Evolutionary conservation across 2,797 vertebrate genomes (phyloP).

Genomic region (Cynopterus sphinx): DNA sequence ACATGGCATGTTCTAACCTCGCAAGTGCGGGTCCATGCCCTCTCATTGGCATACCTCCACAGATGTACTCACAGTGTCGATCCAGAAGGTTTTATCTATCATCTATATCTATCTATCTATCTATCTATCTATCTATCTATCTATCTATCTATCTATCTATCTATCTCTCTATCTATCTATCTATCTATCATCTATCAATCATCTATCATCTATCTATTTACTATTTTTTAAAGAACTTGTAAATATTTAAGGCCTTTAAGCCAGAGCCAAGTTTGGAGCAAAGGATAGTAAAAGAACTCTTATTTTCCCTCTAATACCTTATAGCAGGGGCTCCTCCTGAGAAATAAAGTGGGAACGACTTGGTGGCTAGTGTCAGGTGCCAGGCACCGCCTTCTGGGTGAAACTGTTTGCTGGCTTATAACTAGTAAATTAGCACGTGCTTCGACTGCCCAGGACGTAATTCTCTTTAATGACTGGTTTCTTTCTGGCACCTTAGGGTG

Average conservation of each 20-base stretch:
- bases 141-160: too few species aligned
- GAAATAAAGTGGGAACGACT: background rate
- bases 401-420: background rate
- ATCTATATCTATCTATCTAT: too few species aligned
- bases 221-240: background rate
- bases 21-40: background rate
- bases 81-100: background rate
- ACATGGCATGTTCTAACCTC: background rate
- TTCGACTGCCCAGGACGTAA: background rate
- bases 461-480: constrained; percentile 51
- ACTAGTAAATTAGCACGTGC: constrained; percentile 3
- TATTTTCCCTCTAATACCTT: background rate
- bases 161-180: too few species aligned
- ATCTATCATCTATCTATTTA: too few species aligned
- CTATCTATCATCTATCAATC: too few species aligned
- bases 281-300: background rate
- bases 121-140: too few species aligned
- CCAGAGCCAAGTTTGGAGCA: background rate
- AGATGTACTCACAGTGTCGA: background rate
- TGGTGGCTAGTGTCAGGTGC: background rate
- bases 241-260: constrained; percentile 21
- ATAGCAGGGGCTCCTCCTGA: background rate
- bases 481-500: background rate
- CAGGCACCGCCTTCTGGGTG: background rate
- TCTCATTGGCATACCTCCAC: background rate